A percentile compares a stretch with the other conserved stretches of the same genome.
Evolutionary conservation across 1,140 invertebrate genomes (phyloP).

Genomic region (Bombus confusus): DNA sequence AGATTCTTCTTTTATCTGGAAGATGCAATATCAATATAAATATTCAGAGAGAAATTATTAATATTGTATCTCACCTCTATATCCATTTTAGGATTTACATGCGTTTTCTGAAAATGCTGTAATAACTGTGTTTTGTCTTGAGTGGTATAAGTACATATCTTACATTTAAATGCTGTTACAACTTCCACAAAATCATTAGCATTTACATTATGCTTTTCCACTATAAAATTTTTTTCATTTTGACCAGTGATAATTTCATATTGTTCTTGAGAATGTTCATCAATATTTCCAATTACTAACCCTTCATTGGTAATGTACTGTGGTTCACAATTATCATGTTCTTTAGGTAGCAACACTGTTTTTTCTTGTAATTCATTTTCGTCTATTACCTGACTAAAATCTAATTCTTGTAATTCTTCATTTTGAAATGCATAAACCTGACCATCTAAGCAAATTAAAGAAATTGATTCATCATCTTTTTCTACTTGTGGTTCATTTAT

Average conservation of each 20-base stretch:
- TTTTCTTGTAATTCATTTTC: constrained; percentile 59
- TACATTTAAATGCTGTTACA: constrained; percentile 78
- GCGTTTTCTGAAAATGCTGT: constrained; percentile 74
- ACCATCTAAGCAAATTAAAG: constrained; percentile 71
- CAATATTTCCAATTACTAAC: constrained; percentile 41
- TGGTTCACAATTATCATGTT: constrained; percentile 42
- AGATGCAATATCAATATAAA: constrained; percentile 16
- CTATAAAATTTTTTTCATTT: constrained; percentile 55
- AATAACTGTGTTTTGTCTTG: constrained; percentile 74
- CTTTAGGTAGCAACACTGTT: constrained; percentile 56
- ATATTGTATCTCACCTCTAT: constrained; percentile 48
- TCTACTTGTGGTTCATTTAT: constrained; percentile 46
- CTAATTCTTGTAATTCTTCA: constrained; percentile 72
- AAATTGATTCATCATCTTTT: constrained; percentile 67
- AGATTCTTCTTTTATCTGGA: constrained; percentile 61
- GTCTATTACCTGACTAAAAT: constrained; percentile 62
- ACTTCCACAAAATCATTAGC: constrained; percentile 77
- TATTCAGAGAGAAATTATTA: background rate
- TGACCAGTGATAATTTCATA: constrained; percentile 49
- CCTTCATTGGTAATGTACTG: constrained; percentile 55
- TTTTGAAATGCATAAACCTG: constrained; percentile 71
- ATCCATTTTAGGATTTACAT: constrained; percentile 68
- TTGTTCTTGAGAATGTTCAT: constrained; percentile 55
- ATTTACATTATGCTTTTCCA: constrained; percentile 68
- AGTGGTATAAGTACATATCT: constrained; percentile 77